Evolutionary conservation across 2,888 invertebrate genomes (phyloP).

Genomic region (Lymantria monacha): DNA sequence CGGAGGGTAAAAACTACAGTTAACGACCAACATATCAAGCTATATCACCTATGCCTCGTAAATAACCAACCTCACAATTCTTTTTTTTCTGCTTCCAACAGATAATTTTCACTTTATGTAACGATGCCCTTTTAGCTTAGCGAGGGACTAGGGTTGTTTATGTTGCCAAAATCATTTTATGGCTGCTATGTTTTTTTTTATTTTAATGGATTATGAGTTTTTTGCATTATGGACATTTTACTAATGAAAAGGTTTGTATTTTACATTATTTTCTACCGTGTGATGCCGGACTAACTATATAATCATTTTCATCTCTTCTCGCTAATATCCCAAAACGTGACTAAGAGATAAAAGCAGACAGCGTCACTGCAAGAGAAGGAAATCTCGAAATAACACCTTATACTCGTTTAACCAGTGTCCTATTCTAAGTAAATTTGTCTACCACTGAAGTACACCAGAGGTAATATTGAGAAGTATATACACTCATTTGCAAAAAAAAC

Average conservation of each 20-base stretch:
- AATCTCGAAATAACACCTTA: too few species aligned
- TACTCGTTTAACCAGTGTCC: too few species aligned
- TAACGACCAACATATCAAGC: conserved; percentile 30
- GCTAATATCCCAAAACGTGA: too few species aligned
- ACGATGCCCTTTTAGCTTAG: conserved; percentile 15
- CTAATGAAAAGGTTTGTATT: background rate
- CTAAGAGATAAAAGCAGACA: too few species aligned
- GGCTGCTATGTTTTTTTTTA: conserved; percentile 5
- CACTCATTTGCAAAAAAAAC: too few species aligned
- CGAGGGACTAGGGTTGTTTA: conserved; percentile 2
- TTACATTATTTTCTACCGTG: too few species aligned
- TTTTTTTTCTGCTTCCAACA: conserved; percentile 13
- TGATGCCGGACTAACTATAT: too few species aligned
- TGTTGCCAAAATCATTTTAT: conserved; percentile 7
- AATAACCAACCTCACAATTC: conserved; percentile 17
- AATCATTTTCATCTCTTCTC: too few species aligned
- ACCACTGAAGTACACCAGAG: too few species aligned
- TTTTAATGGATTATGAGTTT: conserved; percentile 8
- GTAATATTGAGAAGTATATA: too few species aligned
- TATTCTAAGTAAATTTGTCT: too few species aligned
- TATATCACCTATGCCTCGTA: conserved; percentile 17
- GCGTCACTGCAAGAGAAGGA: too few species aligned
- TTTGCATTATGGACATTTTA: background rate
- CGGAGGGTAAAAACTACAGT: conserved; percentile 28
- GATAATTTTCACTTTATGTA: conserved; percentile 28